A percentile compares a stretch with the other conserved stretches of the same genome.
Conservation (phyloP, 2,797 vertebrate species). For the Melanotaenia maccullochi region DNA sequence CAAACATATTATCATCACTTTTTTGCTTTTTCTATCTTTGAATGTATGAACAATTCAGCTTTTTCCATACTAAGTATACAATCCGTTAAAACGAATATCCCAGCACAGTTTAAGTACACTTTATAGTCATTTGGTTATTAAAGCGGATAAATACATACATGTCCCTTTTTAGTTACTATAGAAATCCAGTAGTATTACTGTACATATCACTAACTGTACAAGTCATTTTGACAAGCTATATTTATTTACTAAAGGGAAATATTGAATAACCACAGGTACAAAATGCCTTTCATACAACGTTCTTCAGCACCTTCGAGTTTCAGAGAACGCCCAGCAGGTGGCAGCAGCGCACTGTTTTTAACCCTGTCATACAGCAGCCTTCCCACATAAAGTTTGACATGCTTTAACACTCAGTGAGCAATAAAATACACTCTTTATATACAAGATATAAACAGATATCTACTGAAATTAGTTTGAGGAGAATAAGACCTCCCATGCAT, state of each 20-base stretch:
- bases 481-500: conserved; percentile 48
- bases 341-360: conserved; percentile 61
- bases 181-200: conserved; percentile 38
- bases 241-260: conserved; percentile 16
- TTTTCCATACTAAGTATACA: conserved; percentile 31
- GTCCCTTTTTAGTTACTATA: conserved; percentile 24
- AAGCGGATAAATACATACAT: conserved; percentile 25
- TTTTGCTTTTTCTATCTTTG: conserved; percentile 16
- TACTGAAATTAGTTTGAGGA: conserved; percentile 38
- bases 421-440: conserved; percentile 47
- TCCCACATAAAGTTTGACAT: background rate
- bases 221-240: conserved; percentile 17
- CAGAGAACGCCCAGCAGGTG: conserved; percentile 66
- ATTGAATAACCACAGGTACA: background rate
- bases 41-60: conserved; percentile 58
- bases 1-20: conserved; percentile 1
- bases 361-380: background rate
- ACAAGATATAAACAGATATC: conserved; percentile 52
- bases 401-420: conserved; percentile 22
- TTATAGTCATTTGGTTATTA: conserved; percentile 17
- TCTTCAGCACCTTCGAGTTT: conserved; percentile 17
- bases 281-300: background rate
- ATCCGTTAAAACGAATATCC: conserved; percentile 38
- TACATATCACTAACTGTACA: conserved; percentile 65
- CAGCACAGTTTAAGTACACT: conserved; percentile 40